Evolutionary conservation across 92 coral and sea anemone genomes (phyloP), one percentile per base, ranked within the genome.

Genomic region (Ricordea florida): DNA sequence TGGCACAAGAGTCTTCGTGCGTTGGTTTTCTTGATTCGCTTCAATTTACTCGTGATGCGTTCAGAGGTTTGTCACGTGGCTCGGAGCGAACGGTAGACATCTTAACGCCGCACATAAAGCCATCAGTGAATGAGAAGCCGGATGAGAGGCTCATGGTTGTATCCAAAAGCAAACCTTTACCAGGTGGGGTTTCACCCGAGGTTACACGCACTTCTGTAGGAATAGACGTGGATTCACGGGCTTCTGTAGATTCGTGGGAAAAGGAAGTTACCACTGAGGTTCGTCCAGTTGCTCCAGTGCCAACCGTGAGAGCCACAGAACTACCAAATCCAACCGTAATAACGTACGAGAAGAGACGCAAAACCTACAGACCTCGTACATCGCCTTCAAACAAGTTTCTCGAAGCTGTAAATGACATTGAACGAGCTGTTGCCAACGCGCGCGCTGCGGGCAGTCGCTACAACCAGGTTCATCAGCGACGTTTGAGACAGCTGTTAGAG

Each of bases 311-410:
- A 16, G 28, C 38, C 41, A 40, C 43, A 33, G 32, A 14, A 0
- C 40, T 68, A 1, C 22, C 1, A 35, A 15, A 4, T 1, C 62
- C 74, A 11, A 56, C 64, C 1, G 66, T 53, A 14, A 31, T 70
- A 15, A 70, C 52, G 5, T 70, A 70, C 20, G 28, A 52, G n/a
- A 70, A 55, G 29, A 56, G 75, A 25, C 71, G 57, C 5, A 91
- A 73, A 66, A 79, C 79, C 14, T 84, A 81, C 57, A 66, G 79
- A 33, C 72, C 57, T 4, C 92, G 96, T 15, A 27, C 82, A 0
- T 76, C 92, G 3, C 96, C 96, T 1, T 90, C 96, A 1, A 85
- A 91, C 70, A 89, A 87, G 66, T 88, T 94, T 37, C 83, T 80
- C 1, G 89, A 80, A 35, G 97, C 97, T 13, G 33, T 94, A 26